A percentile compares a stretch with the other conserved stretches of the same genome.
These are phyloP conservation scores for Microctenopoma steveboyesi DNA, from an alignment of 2,797 vertebrate genomes.

Conservation along the genomic window DNA sequence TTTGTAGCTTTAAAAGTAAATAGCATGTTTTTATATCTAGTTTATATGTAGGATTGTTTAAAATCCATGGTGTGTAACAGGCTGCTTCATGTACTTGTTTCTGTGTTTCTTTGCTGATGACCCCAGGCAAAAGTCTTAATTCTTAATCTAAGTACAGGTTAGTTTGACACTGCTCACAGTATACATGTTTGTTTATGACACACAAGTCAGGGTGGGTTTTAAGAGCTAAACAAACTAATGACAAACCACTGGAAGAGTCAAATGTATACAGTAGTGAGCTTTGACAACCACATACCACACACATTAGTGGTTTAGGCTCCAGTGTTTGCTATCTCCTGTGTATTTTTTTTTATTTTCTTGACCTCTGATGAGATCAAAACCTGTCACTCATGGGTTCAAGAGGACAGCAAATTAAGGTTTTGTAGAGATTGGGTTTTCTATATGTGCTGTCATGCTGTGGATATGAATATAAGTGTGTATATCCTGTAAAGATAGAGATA, in stretches of 20 bases:
- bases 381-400: slow-evolving; percentile 23
- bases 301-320: slow-evolving; percentile 66
- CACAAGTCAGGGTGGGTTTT: slow-evolving; percentile 58
- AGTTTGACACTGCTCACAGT: slow-evolving; percentile 45
- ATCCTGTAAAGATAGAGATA: slow-evolving; percentile 25
- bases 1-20: neutral
- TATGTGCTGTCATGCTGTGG: slow-evolving; percentile 35
- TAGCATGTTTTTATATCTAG: neutral
- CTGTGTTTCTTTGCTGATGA: slow-evolving; percentile 39
- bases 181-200: slow-evolving; percentile 71
- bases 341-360: slow-evolving; percentile 70
- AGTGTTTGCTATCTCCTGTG: slow-evolving; percentile 57
- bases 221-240: slow-evolving; percentile 77
- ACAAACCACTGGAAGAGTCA: slow-evolving; percentile 56
- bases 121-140: slow-evolving; percentile 44
- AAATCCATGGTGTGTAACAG: neutral
- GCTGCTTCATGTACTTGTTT: slow-evolving; percentile 4
- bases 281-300: slow-evolving; percentile 42
- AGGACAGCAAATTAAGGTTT: slow-evolving; percentile 46
- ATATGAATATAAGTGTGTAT: slow-evolving; percentile 17
- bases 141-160: slow-evolving; percentile 40
- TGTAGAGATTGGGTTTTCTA: slow-evolving; percentile 38
- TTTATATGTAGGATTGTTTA: neutral
- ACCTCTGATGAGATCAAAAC: slow-evolving; percentile 42
- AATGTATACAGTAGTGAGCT: slow-evolving; percentile 64